phyloP scores from a whole-genome alignment of 1,140 invertebrate species.

The Aporrectodea caliginosa region DNA sequence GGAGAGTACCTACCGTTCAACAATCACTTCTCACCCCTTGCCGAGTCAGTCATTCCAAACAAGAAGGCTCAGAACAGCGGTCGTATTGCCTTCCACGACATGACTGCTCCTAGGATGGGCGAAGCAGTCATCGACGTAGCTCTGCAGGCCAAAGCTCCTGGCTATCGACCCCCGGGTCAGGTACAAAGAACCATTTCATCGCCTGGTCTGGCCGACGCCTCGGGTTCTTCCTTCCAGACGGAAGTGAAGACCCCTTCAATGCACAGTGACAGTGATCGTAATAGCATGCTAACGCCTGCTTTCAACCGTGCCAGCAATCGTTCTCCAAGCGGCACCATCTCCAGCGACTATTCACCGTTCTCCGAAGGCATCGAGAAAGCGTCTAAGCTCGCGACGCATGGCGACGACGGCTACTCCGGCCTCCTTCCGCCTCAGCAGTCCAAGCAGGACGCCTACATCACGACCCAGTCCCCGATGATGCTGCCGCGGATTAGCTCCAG shows the following conservation, averaged over 20 bases:
- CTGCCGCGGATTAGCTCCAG: background rate
- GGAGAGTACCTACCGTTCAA: slow-evolving; percentile 16
- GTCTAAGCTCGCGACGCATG: background rate
- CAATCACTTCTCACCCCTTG: background rate
- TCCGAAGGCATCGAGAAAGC: background rate
- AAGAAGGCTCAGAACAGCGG: background rate
- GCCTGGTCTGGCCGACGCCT: background rate
- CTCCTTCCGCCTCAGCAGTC: background rate
- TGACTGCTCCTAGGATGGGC: background rate
- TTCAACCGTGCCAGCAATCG: background rate
- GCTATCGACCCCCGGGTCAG: slow-evolving; percentile 12
- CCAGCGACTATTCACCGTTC: slow-evolving; percentile 1
- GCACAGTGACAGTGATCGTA: background rate
- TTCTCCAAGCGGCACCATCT: background rate
- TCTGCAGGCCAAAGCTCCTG: slow-evolving; percentile 15
- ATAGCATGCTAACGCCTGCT: background rate
- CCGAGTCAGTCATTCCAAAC: background rate
- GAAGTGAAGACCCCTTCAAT: background rate
- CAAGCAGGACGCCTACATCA: background rate
- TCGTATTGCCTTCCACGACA: background rate
- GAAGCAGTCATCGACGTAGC: slow-evolving; percentile 8
- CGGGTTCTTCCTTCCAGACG: slow-evolving; percentile 18
- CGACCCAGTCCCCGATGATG: slow-evolving; percentile 1
- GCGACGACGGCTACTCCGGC: background rate
- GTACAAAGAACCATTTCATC: background rate